Percentiles rank a stretch among this genome's conserved stretches.
Conservation (phyloP, 1,140 invertebrate genomes). For the Frieseomelitta varia region DNA sequence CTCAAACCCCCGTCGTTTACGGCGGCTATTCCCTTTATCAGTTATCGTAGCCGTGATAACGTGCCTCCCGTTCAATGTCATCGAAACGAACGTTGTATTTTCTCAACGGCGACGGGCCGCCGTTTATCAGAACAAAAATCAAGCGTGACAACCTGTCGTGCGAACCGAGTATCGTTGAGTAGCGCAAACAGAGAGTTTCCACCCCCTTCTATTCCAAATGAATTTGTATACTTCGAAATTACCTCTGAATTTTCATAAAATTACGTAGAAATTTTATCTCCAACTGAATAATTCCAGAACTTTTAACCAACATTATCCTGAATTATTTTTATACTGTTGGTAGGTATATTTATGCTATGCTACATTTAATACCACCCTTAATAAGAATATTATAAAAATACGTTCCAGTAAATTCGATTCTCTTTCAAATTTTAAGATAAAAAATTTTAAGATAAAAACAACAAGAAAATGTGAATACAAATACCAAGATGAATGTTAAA, state of each 20-base stretch:
- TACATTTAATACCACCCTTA: not conserved
- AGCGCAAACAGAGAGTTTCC: not conserved
- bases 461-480: not conserved
- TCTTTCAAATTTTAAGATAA: not conserved
- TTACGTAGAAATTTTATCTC: not conserved
- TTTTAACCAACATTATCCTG: not conserved
- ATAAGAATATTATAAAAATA: not conserved
- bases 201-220: not conserved
- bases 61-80: constrained; percentile 42
- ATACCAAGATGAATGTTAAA: not conserved
- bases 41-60: constrained; percentile 36
- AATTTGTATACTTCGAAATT: not conserved
- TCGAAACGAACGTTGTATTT: constrained; percentile 39
- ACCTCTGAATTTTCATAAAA: not conserved
- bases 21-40: constrained; percentile 41
- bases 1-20: not conserved
- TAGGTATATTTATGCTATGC: not conserved
- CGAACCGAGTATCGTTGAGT: not conserved
- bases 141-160: constrained; percentile 8
- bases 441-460: not conserved
- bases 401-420: not conserved
- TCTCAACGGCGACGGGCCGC: constrained; percentile 35
- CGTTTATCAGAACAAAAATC: constrained; percentile 34
- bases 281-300: not conserved
- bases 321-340: not conserved